phyloP scores from a whole-genome alignment of 2,797 vertebrate genomes.

The Crypturellus tataupa region DNA sequence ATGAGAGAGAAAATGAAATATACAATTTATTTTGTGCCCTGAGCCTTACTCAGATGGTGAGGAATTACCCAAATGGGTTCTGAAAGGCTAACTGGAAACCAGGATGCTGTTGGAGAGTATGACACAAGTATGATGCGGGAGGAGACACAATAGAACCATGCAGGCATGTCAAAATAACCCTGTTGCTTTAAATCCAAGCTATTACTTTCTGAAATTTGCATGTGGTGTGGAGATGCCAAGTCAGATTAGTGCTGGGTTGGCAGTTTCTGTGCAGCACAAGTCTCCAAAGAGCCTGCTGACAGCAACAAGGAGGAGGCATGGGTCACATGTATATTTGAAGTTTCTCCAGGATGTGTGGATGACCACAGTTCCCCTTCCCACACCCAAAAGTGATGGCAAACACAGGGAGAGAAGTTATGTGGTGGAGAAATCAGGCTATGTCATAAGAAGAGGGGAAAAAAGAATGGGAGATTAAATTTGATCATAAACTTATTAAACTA shows the following conservation, averaged over 20 bases:
- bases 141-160: not conserved
- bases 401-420: not conserved
- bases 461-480: not conserved
- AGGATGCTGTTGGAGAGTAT: not conserved
- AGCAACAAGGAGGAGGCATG: not conserved
- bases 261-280: not conserved
- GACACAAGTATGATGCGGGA: not conserved
- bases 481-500: not conserved
- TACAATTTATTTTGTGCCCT: not conserved
- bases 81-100: not conserved
- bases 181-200: not conserved
- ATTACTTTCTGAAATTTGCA: not conserved
- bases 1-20: not conserved
- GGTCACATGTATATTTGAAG: not conserved
- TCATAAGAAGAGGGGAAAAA: not conserved
- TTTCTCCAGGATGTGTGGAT: not conserved
- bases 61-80: not conserved
- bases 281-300: not conserved
- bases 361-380: not conserved
- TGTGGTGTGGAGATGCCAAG: not conserved
- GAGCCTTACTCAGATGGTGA: not conserved
- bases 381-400: accelerated
- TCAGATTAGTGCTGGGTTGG: not conserved
- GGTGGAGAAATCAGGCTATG: not conserved
- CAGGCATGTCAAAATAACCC: not conserved